Percentiles rank a stretch among this genome's conserved stretches.
These are phyloP conservation scores for Petrocephalus zakoni DNA, from an alignment of 2,113 vertebrate species.

Conservation along the genomic window DNA sequence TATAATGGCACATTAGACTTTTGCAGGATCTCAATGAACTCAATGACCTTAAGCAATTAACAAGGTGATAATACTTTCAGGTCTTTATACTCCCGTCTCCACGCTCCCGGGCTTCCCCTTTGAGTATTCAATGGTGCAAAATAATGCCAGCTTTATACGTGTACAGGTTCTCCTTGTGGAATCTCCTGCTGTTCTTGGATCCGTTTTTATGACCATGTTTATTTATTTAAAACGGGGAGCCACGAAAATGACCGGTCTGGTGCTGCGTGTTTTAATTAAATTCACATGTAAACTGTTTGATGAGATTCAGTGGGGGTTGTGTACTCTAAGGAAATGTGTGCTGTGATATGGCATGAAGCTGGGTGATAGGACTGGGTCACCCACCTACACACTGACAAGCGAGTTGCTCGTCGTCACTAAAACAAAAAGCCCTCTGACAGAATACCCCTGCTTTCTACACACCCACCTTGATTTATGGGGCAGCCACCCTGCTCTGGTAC, in stretches of 20 bases:
- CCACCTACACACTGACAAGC: neutral
- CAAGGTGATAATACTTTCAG: neutral
- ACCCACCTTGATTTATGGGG: neutral
- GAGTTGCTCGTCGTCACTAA: neutral
- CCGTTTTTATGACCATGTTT: neutral
- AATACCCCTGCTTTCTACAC: neutral
- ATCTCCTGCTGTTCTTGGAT: neutral
- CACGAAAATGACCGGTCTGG: neutral
- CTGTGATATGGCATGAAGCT: neutral
- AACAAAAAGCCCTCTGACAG: neutral
- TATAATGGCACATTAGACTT: neutral
- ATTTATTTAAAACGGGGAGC: neutral
- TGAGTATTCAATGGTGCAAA: neutral
- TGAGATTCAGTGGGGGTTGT: neutral
- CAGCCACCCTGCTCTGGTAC: neutral
- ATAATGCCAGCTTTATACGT: neutral
- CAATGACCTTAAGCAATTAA: neutral
- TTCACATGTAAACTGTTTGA: neutral
- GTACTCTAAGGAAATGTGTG: neutral
- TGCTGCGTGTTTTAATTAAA: neutral
- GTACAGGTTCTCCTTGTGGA: neutral
- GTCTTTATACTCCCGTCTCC: neutral
- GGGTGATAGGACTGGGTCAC: neutral
- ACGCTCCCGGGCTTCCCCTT: neutral
- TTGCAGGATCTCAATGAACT: neutral